These are phyloP conservation scores for Rhopalosiphum maidis DNA, from an alignment of 1,140 invertebrate genomes.

Conservation along the genomic window DNA sequence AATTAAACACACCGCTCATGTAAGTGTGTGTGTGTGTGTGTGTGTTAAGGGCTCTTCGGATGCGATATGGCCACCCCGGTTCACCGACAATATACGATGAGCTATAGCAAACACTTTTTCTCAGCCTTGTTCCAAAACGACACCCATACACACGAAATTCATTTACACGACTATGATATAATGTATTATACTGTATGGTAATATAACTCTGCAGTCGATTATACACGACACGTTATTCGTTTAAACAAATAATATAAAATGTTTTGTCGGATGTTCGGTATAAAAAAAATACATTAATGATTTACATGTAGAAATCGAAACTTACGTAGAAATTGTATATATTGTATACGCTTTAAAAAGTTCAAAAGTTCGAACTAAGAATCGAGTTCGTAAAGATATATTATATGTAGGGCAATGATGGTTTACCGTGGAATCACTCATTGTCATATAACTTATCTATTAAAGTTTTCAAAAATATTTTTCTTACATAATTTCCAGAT, in stretches of 20 bases:
- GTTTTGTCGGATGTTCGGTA: background rate
- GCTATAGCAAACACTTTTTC: constrained; percentile 17
- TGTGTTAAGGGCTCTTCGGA: constrained; percentile 23
- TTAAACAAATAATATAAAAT: background rate
- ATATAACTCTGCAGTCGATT: background rate
- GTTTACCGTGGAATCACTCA: too few relatives aligned
- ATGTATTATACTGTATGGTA: background rate
- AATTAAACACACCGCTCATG: constrained; percentile 37
- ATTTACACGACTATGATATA: background rate
- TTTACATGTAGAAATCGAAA: background rate
- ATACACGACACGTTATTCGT: background rate
- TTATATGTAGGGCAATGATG: too few relatives aligned
- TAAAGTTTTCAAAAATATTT: too few relatives aligned
- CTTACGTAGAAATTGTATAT: background rate
- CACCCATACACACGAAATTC: background rate
- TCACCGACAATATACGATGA: background rate
- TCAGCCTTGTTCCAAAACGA: background rate
- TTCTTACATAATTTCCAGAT: too few relatives aligned
- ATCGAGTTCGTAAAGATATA: background rate
- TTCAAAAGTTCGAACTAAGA: background rate
- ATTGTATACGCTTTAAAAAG: background rate
- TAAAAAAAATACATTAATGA: background rate
- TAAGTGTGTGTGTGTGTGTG: background rate
- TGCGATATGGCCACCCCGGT: background rate
- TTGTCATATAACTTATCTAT: too few relatives aligned